These are phyloP conservation scores for Ormyrus nitidulus DNA, from an alignment of 2,888 invertebrate species.

Conservation along the genomic window DNA sequence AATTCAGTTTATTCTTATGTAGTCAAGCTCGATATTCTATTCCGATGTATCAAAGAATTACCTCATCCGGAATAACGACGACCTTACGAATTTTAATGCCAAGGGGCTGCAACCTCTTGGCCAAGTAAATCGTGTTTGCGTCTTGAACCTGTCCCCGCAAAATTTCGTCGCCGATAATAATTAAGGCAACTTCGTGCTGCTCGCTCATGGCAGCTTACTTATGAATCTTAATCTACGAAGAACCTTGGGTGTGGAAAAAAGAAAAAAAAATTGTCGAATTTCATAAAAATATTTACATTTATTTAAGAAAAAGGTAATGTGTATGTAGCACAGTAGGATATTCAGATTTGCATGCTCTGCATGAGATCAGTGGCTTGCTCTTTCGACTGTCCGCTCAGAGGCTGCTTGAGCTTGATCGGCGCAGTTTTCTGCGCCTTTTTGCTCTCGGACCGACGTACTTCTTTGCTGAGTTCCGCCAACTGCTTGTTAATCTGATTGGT, in stretches of 20 bases:
- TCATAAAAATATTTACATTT: slow-evolving; percentile 53
- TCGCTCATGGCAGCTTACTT: slow-evolving; percentile 46
- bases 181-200: slow-evolving; percentile 67
- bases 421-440: slow-evolving; percentile 55
- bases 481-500: slow-evolving; percentile 69
- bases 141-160: slow-evolving; percentile 81
- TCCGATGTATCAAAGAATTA: slow-evolving; percentile 56
- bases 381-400: slow-evolving; percentile 49
- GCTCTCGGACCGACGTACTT: slow-evolving; percentile 62
- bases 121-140: slow-evolving; percentile 77
- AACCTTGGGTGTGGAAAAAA: slow-evolving; percentile 30
- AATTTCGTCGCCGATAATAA: slow-evolving; percentile 83
- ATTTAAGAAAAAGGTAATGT: slow-evolving; percentile 38
- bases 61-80: slow-evolving; percentile 78
- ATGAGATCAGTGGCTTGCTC: slow-evolving; percentile 59
- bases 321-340: slow-evolving; percentile 4
- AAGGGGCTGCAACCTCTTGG: slow-evolving; percentile 63
- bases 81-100: slow-evolving; percentile 66
- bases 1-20: neutral
- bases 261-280: neutral
- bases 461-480: slow-evolving; percentile 67
- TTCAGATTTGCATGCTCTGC: slow-evolving; percentile 58
- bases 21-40: neutral
- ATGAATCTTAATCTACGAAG: neutral
- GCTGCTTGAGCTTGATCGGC: slow-evolving; percentile 25